phyloP scores from a whole-genome alignment of 2,113 vertebrate species.

The Sapajus apella region DNA sequence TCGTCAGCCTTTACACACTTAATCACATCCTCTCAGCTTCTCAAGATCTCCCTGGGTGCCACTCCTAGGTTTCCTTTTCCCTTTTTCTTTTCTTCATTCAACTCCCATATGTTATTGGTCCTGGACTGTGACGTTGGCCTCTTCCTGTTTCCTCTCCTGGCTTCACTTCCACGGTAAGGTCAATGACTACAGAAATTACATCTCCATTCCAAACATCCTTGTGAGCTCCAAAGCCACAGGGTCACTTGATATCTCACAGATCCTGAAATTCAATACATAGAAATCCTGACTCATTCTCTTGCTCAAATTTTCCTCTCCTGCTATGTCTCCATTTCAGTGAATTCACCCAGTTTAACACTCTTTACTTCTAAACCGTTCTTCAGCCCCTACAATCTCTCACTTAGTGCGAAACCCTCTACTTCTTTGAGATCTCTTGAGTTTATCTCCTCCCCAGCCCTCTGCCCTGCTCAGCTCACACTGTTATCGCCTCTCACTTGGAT shows the following conservation, averaged over 20 bases:
- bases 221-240: neutral
- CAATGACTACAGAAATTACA: neutral
- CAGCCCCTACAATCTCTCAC: neutral
- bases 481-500: neutral
- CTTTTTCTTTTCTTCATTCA: neutral
- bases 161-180: neutral
- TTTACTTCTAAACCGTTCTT: neutral
- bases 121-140: neutral
- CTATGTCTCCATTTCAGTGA: neutral
- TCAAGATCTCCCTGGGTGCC: neutral
- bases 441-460: neutral
- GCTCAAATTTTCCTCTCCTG: neutral
- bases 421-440: neutral
- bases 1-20: neutral
- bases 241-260: neutral
- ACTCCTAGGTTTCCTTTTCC: neutral
- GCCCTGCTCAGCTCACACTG: neutral
- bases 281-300: neutral
- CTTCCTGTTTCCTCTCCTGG: neutral
- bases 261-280: neutral
- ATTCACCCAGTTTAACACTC: neutral
- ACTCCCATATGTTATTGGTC: neutral
- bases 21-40: neutral
- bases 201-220: neutral
- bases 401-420: neutral